phyloP scores from a whole-genome alignment of 2,113 vertebrate genomes.

The Cranoglanis bouderius region DNA sequence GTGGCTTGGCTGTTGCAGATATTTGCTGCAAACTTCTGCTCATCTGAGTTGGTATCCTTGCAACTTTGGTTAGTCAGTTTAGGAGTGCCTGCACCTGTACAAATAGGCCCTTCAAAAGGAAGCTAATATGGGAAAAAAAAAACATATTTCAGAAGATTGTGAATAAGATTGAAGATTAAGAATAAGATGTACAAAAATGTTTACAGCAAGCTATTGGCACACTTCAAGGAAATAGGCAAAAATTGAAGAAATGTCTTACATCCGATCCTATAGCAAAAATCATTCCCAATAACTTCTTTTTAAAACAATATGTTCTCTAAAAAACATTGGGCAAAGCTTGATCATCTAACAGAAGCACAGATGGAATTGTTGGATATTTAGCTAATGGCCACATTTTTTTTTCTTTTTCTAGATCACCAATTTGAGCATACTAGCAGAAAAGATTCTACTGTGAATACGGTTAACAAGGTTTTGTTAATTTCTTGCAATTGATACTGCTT shows the following conservation, averaged over 20 bases:
- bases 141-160: neutral
- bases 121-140: constrained; percentile 62
- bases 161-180: neutral
- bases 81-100: constrained; percentile 71
- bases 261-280: no score
- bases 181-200: neutral
- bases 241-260: neutral
- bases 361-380: neutral
- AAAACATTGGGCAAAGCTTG: constrained; percentile 36
- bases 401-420: neutral
- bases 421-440: neutral
- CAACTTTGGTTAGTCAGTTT: constrained; percentile 69
- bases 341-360: constrained; percentile 43
- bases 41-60: constrained; percentile 70
- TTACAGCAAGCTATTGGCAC: neutral
- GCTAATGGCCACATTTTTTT: neutral
- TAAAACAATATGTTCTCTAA: neutral
- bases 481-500: neutral
- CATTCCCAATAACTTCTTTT: no score
- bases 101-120: constrained; percentile 59
- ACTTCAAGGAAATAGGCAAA: neutral
- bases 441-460: neutral
- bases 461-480: neutral
- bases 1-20: constrained; percentile 65
- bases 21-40: constrained; percentile 75